A percentile compares a stretch with the other conserved stretches of the same genome.
phyloP scores from a whole-genome alignment of 2,113 vertebrate species.

The Esox niger region DNA sequence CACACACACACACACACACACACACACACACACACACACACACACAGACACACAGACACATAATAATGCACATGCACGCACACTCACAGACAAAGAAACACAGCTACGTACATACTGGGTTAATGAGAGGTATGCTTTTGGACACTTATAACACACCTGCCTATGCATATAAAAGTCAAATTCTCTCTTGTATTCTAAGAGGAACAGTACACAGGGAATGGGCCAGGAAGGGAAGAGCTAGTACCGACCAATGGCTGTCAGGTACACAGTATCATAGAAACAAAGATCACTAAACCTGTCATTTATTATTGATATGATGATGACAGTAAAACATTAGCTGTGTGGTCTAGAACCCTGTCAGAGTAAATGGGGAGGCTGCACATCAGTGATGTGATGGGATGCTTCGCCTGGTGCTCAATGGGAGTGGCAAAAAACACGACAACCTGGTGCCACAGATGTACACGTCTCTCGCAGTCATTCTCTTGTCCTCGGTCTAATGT shows the following conservation, averaged over 20 bases:
- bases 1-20: not conserved
- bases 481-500: too few relatives aligned
- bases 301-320: slow-evolving; percentile 53
- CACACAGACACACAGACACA: too few relatives aligned
- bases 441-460: slow-evolving; percentile 49
- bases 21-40: not conserved
- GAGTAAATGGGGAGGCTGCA: slow-evolving; percentile 65
- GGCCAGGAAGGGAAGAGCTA: slow-evolving; percentile 26
- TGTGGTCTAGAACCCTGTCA: slow-evolving; percentile 31
- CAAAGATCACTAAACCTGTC: slow-evolving; percentile 33
- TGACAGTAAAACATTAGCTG: too few relatives aligned
- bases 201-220: slow-evolving; percentile 19
- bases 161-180: not conserved
- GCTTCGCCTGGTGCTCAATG: slow-evolving; percentile 35
- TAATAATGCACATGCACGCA: not conserved
- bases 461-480: too few relatives aligned
- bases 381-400: slow-evolving; percentile 46
- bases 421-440: slow-evolving; percentile 37
- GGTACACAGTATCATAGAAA: slow-evolving; percentile 35
- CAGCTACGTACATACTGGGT: not conserved
- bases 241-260: slow-evolving; percentile 33
- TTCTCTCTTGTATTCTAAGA: not conserved
- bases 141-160: slow-evolving; percentile 32
- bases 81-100: slow-evolving; percentile 9
- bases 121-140: slow-evolving; percentile 14